Evolutionary conservation across 2,888 invertebrate species (phyloP), one percentile per base, ranked within the genome.

Genomic region (Scelioninae gen. 2): DNA sequence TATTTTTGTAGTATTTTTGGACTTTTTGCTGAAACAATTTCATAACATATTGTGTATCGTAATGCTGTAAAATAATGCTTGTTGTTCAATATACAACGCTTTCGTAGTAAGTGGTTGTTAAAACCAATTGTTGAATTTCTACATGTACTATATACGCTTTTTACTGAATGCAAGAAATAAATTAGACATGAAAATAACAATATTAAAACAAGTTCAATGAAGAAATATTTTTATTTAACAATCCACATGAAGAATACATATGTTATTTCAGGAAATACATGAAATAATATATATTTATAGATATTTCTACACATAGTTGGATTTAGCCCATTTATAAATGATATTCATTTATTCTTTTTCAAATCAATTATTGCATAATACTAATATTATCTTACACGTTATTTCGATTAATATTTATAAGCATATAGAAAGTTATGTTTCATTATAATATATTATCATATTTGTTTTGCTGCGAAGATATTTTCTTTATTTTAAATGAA

Each of bases 61-160:
- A 60, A 16, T 15, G 68, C 68, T 68, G 68, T 68, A 68, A 58
- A 68, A 52, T 52, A 58, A 45, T 60, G 68, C 68, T 68, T 68
- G n/a, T 52, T 4, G 50, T 58, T 28, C 15, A 15, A 28, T 25
- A 16, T 60, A 16, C 15, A 50, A 58, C 35, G 58, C 67, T 68
- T 67, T 58, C 11, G 58, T 68, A 68, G 67, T 43, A 52, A 13
- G 35, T 68, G 52, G 58, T 15, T 52, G 31, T 55, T 28, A 35
- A 43, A 64, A 52, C n/a, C 18, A 41, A 31, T 25, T 53, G 52
- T 63, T 19, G 28, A 13, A 63, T 43, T 28, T 43, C 41, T 63
- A 10, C 39, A 19, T 65, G 65, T 55, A 55, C 33, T 37, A 19
- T 37, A 39, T 41, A 46, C 5, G 65, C 55, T 65, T 55, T 65